Percentiles rank a stretch among this genome's conserved stretches.
These are phyloP conservation scores for Cybosia mesomella DNA, from an alignment of 2,888 invertebrate genomes.

Conservation along the genomic window DNA sequence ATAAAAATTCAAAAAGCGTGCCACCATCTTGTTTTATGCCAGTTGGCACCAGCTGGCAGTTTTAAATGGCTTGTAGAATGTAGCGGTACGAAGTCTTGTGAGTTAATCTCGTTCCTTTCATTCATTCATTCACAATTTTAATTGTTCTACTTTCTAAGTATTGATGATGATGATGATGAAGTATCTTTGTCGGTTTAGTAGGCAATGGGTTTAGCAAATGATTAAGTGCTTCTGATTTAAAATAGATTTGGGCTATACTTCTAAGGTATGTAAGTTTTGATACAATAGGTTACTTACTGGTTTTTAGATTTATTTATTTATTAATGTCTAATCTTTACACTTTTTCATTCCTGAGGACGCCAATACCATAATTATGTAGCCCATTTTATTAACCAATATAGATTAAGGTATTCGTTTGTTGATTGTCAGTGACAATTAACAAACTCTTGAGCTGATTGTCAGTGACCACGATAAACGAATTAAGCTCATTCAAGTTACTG, in stretches of 20 bases:
- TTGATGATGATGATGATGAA: no score
- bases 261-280: no score
- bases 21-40: conserved; percentile 27
- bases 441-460: neutral
- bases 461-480: neutral
- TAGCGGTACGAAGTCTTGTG: conserved; percentile 38
- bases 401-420: conserved; percentile 8
- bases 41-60: conserved; percentile 43
- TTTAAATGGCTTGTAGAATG: conserved; percentile 45
- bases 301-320: no score
- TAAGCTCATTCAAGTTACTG: neutral
- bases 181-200: conserved; percentile 24
- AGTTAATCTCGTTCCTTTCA: conserved; percentile 39
- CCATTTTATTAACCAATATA: conserved; percentile 17
- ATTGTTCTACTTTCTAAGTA: conserved; percentile 39
- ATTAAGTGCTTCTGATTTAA: neutral
- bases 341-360: conserved; percentile 8
- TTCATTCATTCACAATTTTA: conserved; percentile 33
- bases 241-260: neutral
- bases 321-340: conserved; percentile 12
- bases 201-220: conserved; percentile 1
- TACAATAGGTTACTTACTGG: no score
- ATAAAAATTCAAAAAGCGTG: conserved; percentile 45
- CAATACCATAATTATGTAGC: conserved; percentile 13
- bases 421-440: no score